Evolutionary conservation across 2,797 vertebrate genomes (phyloP).

Genomic region (Coregonus sp.): DNA sequence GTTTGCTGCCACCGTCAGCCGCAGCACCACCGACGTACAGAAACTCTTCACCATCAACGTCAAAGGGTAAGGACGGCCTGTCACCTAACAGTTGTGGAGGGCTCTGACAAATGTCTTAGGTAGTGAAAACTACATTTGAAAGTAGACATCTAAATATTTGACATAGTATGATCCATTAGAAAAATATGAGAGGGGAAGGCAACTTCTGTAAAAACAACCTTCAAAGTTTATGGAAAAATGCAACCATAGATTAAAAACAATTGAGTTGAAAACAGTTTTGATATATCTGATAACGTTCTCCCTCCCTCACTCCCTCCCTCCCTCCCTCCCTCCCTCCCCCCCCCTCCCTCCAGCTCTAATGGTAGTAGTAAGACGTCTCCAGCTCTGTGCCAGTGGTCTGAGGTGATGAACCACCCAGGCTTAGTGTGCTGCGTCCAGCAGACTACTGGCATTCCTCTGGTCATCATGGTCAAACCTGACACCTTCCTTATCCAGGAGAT

Average conservation of each 20-base stretch:
- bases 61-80: constrained; percentile 81
- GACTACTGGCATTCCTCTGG: constrained; percentile 93
- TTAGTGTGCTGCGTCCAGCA: constrained; percentile 97
- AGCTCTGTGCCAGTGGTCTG: constrained; percentile 97
- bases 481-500: constrained; percentile 98
- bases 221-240: too few relatives aligned
- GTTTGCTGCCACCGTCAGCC: constrained; percentile 92
- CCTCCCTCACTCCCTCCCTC: too few relatives aligned
- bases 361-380: constrained; percentile 94
- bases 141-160: too few relatives aligned
- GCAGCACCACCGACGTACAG: constrained; percentile 86
- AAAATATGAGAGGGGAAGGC: too few relatives aligned
- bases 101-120: too few relatives aligned
- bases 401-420: constrained; percentile 98
- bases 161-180: too few relatives aligned
- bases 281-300: too few relatives aligned
- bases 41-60: constrained; percentile 92
- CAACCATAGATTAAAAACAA: too few relatives aligned
- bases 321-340: background rate
- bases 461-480: constrained; percentile 98
- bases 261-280: too few relatives aligned
- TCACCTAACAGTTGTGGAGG: too few relatives aligned
- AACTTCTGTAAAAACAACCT: too few relatives aligned
- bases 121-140: too few relatives aligned
- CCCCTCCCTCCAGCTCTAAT: constrained; percentile 81